Evolutionary conservation across 1,140 invertebrate species (phyloP).

Genomic region (Micrasema minimum): DNA sequence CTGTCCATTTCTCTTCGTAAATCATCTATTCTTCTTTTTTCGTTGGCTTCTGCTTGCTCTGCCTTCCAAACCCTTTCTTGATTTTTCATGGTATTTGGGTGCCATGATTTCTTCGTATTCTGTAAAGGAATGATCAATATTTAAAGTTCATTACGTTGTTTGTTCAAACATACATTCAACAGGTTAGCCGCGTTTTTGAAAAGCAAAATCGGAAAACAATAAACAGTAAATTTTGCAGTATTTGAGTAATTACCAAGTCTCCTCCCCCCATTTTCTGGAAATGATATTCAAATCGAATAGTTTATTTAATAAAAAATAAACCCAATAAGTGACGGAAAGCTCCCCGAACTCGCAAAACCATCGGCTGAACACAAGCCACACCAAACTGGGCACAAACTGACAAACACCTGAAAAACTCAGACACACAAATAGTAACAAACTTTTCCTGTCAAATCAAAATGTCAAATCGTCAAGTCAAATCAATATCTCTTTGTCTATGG

Average conservation of each 20-base stretch:
- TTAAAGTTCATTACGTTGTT: neutral
- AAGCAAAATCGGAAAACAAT: neutral
- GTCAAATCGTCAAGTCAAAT: no score
- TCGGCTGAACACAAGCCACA: no score
- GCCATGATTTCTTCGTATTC: constrained; percentile 85
- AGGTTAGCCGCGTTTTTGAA: neutral
- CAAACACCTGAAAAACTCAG: no score
- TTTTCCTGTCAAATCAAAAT: no score
- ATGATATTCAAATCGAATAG: no score
- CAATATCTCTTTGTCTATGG: no score
- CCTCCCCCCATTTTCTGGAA: constrained; percentile 71
- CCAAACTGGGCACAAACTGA: no score
- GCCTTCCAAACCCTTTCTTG: constrained; percentile 83
- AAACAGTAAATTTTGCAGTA: neutral
- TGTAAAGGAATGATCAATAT: constrained; percentile 53
- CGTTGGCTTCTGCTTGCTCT: constrained; percentile 76
- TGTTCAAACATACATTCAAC: neutral
- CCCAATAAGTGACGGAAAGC: no score
- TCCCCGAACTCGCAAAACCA: no score
- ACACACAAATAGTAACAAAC: no score
- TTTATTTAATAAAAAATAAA: no score
- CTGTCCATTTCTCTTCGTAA: constrained; percentile 75
- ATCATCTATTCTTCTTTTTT: constrained; percentile 75
- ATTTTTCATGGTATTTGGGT: constrained; percentile 81
- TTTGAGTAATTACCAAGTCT: constrained; percentile 65